Evolutionary conservation across 2,113 vertebrate genomes (phyloP), one percentile per base, ranked within the genome.

Genomic region (Oriolus oriolus): DNA sequence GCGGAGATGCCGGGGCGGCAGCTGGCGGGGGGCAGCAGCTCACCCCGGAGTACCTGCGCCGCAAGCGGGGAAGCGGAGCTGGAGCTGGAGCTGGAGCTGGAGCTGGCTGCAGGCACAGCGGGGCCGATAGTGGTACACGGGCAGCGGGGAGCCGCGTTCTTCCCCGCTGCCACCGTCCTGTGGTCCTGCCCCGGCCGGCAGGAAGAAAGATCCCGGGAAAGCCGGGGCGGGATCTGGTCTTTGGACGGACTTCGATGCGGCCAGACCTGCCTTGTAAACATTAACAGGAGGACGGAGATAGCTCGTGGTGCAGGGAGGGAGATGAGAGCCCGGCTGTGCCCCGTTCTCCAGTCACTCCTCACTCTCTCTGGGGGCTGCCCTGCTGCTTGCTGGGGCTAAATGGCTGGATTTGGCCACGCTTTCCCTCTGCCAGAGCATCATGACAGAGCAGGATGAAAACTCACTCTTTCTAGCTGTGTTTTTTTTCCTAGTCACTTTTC

Each of bases 181-280:
- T 2, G 4, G 4, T 47, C 79, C 68, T 59, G 79, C 39, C 50
- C 31, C 1, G 6, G 53, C 39, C 65, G 33, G 49, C 56, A 44
- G 94, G 74, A 75, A 84, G 65, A 81, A 75, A 47, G 84, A 95
- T 89, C 65, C 77, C 9, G 24, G 37, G 79, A 90, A 37, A 80
- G 66, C 71, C 5, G 1, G 59, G 80, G 70, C 87, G 73, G 41
- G 75, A 92, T 26, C 49, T 70, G 95, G 53, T 94, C 95, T 95
- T 94, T 94, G 95, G 90, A 94, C 94, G 80, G 86, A 42, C 27
- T 6, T 19, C 6, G 5, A 12, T 4, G 6, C 7, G 9, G 6
- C 54, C 3, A 1, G 66, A 70, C 56, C 76, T 95, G 76, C 60
- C 71, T 45, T 82, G 61, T 97, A 97, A 97, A 97, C 91, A 97